Percentiles rank a stretch among this genome's conserved stretches.
Evolutionary conservation across 2,797 vertebrate genomes (phyloP).

Genomic region (Paramormyrops hopkinsi): DNA sequence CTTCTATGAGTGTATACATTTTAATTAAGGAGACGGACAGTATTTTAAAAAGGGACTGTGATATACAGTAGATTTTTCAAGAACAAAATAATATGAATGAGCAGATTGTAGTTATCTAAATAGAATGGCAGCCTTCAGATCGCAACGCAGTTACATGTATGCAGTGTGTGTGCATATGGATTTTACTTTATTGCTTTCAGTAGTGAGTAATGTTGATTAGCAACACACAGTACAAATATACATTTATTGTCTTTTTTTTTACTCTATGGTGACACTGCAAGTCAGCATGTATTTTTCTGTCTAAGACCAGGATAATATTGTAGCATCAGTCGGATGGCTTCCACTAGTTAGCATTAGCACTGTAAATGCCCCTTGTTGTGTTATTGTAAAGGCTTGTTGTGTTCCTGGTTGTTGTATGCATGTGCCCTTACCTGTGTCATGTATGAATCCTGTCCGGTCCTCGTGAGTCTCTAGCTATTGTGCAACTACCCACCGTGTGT

Average conservation of each 20-base stretch:
- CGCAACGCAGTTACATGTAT: background rate
- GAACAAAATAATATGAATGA: background rate
- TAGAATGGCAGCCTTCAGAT: background rate
- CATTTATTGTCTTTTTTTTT: background rate
- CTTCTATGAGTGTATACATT: background rate
- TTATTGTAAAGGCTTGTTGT: background rate
- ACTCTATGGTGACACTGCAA: background rate
- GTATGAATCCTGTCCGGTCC: background rate
- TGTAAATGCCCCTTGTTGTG: background rate
- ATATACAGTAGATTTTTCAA: background rate
- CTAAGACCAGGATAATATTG: background rate
- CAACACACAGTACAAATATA: background rate
- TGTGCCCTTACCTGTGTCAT: background rate
- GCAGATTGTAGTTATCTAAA: background rate
- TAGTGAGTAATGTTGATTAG: background rate
- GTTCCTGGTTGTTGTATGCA: background rate
- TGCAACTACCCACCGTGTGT: background rate
- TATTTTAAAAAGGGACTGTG: background rate
- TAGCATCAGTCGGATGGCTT: background rate
- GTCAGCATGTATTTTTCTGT: background rate
- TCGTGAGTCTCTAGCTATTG: background rate
- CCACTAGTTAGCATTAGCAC: background rate
- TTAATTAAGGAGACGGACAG: background rate
- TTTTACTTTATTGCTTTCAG: background rate
- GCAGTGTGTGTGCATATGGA: background rate